These are phyloP conservation scores for Cynopterus brachyotis DNA, from an alignment of 2,113 vertebrate genomes.

Conservation along the genomic window DNA sequence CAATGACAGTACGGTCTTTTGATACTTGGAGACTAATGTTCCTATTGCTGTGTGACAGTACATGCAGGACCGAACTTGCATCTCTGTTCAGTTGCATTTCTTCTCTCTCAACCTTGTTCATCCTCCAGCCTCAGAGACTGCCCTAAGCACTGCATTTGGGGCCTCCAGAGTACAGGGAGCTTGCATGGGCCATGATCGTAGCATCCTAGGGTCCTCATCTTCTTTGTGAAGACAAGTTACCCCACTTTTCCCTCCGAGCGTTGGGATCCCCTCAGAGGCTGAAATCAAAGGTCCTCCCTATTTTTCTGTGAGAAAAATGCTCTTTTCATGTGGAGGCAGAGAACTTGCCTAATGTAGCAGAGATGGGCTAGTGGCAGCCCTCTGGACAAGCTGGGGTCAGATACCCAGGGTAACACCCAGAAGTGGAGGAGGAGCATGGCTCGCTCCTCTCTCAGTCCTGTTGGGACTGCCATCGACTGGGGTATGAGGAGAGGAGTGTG, in stretches of 20 bases:
- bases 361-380: neutral
- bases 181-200: neutral
- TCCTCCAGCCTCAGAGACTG: too few species aligned
- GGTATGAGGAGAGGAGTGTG: neutral
- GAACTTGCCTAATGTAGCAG: neutral
- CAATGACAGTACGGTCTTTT: neutral
- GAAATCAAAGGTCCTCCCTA: neutral
- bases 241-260: neutral
- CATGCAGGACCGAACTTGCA: neutral
- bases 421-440: too few species aligned
- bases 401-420: neutral
- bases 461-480: neutral
- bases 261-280: neutral
- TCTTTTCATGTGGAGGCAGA: neutral
- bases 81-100: neutral
- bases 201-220: too few species aligned
- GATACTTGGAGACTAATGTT: neutral
- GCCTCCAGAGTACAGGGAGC: neutral
- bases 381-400: neutral
- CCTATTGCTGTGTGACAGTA: accelerated
- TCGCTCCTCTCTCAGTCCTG: neutral
- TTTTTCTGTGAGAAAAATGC: neutral
- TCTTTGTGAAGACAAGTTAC: neutral
- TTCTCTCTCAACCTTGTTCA: neutral
- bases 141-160: neutral